These are phyloP conservation scores for Moxostoma hubbsi DNA, from an alignment of 2,797 vertebrate genomes.

Conservation along the genomic window DNA sequence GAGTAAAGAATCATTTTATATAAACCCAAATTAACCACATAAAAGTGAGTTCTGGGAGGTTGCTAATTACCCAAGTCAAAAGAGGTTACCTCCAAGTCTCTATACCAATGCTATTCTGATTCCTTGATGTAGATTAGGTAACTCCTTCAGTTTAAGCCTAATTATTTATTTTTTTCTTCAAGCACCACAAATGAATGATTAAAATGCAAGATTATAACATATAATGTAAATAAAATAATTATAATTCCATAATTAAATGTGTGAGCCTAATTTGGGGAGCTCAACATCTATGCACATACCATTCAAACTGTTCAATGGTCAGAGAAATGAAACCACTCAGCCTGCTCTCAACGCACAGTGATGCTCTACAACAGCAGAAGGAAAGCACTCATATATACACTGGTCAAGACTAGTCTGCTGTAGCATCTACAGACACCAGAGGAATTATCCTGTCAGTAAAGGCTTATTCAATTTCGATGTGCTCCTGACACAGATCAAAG, in stretches of 20 bases:
- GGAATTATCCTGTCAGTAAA: background rate
- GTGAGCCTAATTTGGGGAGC: background rate
- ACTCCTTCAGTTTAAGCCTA: too few relatives aligned
- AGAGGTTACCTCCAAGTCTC: too few relatives aligned
- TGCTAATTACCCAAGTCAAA: too few relatives aligned
- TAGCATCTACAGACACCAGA: conserved; percentile 18
- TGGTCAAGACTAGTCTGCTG: background rate
- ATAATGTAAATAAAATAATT: background rate
- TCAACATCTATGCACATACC: background rate
- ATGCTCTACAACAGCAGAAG: background rate
- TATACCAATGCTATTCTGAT: too few relatives aligned
- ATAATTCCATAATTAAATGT: background rate
- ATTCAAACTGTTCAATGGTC: background rate
- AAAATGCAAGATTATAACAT: background rate
- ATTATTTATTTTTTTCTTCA: too few relatives aligned
- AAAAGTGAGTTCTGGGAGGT: too few relatives aligned
- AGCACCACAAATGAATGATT: background rate
- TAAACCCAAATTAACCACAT: too few relatives aligned
- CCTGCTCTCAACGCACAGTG: background rate
- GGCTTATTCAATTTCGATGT: conserved; percentile 13
- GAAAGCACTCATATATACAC: conserved; percentile 1
- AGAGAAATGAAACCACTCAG: background rate
- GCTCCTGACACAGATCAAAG: conserved; percentile 26
- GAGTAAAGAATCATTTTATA: too few relatives aligned
- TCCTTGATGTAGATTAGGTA: too few relatives aligned